Evolutionary conservation across 2,888 invertebrate genomes (phyloP).

Genomic region (Cephus rjabovi): DNA sequence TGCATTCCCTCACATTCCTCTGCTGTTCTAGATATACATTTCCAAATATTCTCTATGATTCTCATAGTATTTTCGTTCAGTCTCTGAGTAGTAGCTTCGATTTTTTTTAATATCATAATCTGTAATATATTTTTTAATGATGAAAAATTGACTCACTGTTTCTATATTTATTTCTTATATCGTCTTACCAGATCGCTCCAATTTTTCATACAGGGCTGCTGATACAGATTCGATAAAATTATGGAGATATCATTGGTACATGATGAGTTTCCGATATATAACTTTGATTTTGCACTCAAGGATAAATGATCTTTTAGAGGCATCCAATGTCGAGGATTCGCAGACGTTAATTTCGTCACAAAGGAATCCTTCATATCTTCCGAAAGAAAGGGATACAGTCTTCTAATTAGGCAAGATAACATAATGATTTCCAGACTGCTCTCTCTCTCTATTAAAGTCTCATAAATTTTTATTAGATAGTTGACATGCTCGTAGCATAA

Average conservation of each 20-base stretch:
- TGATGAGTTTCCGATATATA: slow-evolving; percentile 5
- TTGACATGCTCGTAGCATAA: slow-evolving; percentile 48
- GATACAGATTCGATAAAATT: slow-evolving; percentile 1
- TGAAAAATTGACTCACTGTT: not conserved
- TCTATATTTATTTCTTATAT: not conserved
- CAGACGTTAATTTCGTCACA: slow-evolving; percentile 14
- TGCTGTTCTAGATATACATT: slow-evolving; percentile 36
- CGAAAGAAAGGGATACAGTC: slow-evolving; percentile 48
- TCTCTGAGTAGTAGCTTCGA: slow-evolving; percentile 19
- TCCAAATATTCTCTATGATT: slow-evolving; percentile 43
- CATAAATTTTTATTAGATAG: slow-evolving; percentile 48
- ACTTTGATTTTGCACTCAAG: slow-evolving; percentile 7
- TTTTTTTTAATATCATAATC: slow-evolving; percentile 27
- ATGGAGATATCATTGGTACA: slow-evolving; percentile 2
- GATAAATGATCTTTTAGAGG: slow-evolving; percentile 29
- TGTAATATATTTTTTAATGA: not conserved
- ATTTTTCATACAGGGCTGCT: slow-evolving; percentile 26
- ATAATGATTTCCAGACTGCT: slow-evolving; percentile 44
- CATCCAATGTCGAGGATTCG: slow-evolving; percentile 22
- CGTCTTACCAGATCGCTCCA: slow-evolving; percentile 48
- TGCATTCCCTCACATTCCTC: slow-evolving; percentile 42
- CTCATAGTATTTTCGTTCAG: slow-evolving; percentile 30
- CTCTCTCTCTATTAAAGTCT: slow-evolving; percentile 36
- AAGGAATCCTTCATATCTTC: slow-evolving; percentile 42
- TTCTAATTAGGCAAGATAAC: slow-evolving; percentile 45